Evolutionary conservation across 2,888 invertebrate genomes (phyloP), one percentile per base, ranked within the genome.

Genomic region (Mechanitis mazaeus): DNA sequence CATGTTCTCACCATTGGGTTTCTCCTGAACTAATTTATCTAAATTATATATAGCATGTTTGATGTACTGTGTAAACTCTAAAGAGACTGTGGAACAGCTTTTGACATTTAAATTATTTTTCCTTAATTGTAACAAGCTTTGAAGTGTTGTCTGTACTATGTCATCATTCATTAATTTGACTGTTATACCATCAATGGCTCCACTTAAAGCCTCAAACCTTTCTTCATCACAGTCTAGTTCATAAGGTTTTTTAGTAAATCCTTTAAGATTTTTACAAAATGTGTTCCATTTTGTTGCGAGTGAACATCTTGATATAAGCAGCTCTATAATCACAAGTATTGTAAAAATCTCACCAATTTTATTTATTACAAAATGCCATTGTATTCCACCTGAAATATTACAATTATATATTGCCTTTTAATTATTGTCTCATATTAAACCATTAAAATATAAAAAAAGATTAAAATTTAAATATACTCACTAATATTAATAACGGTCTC

Each of bases 201-300:
- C 94, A 72, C 93, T 92, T 68, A 97, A 91, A 3, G 93, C 93
- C 66, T 91, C 88, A 5, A 95, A 83, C 74, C 93, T 93, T 7
- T 93, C 91, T 70, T 92, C 84, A 56, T 92, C 81, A 56, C 94
- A 80, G 64, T 92, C 88, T 74, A 94, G 91, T 76, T 92, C 90
- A 45, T 91, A 80, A 42, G 93, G 91, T 76, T 93, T 93, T 68
- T 93, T 93, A 60, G 92, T 88, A 42, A 94, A 91, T 42, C 93
- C 92, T 69, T 93, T 93, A 0, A 97, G 86, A 75, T 93, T 93
- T 81, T 95, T 93, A 75, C 94, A 93, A 75, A 96, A 97, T 38
- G 93, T 90, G 59, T 91, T 91, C 96, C 97, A 97, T 77, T 95
- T 95, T 35, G 78, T 74, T 55, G 78, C 64, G 53, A 89, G 65